Conservation (phyloP, 2,797 vertebrate species). For the Echeneis naucrates region DNA sequence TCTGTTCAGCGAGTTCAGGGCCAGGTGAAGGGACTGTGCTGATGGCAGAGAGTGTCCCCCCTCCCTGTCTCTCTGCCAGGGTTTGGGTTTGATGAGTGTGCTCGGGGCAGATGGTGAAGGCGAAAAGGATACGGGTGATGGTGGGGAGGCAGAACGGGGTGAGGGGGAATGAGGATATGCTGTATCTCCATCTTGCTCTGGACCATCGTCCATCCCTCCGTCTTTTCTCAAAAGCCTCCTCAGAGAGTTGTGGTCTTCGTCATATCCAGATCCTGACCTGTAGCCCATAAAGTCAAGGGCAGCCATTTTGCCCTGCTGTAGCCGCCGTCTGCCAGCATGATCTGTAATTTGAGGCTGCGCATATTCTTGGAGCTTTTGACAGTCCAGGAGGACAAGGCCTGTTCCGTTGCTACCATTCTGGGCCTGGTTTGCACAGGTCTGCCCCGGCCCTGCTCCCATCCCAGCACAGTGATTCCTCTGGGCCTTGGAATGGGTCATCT, state of each 20-base stretch:
- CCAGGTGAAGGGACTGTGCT: conserved; percentile 87
- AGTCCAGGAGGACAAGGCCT: conserved; percentile 82
- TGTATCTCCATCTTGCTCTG: conserved; percentile 70
- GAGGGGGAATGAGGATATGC: conserved; percentile 78
- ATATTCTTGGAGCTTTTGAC: conserved; percentile 84
- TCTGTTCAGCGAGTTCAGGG: conserved; percentile 87
- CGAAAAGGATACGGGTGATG: conserved; percentile 83
- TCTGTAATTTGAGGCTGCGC: conserved; percentile 81
- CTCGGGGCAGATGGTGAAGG: conserved; percentile 82
- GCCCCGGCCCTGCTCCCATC: conserved; percentile 74
- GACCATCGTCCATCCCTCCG: conserved; percentile 63
- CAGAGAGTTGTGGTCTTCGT: conserved; percentile 80
- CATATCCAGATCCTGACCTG: conserved; percentile 71
- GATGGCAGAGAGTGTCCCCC: conserved; percentile 85
- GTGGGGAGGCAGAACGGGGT: conserved; percentile 75
- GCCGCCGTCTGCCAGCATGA: conserved; percentile 79
- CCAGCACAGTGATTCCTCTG: conserved; percentile 82
- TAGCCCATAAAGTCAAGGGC: conserved; percentile 86
- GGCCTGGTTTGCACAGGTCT: conserved; percentile 62
- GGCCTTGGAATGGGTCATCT: conserved; percentile 86
- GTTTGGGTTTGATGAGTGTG: conserved; percentile 85
- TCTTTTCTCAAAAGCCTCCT: conserved; percentile 85
- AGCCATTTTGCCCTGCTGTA: conserved; percentile 87
- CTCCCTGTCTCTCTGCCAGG: conserved; percentile 83
- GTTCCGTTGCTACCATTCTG: conserved; percentile 74